Evolutionary conservation across 2,888 invertebrate species (phyloP).

Genomic region (Hymenopus coronatus): DNA sequence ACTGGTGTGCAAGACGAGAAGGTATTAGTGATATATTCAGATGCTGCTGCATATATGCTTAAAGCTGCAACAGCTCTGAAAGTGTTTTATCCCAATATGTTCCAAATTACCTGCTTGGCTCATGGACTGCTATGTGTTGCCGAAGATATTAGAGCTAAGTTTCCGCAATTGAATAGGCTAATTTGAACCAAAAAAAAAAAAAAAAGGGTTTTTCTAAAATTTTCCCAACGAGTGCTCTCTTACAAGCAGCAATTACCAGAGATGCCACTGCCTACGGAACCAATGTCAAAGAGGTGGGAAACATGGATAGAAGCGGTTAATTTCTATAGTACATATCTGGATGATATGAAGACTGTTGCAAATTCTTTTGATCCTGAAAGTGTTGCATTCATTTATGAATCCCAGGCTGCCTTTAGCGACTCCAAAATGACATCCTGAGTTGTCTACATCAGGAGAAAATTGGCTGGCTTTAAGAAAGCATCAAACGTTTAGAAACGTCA

Average conservation of each 20-base stretch:
- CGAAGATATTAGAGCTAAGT: background rate
- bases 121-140: background rate
- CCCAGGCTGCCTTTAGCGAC: background rate
- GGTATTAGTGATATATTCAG: too few species aligned
- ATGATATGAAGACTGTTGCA: background rate
- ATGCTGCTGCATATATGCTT: too few species aligned
- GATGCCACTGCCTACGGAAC: background rate
- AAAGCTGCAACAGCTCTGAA: too few species aligned
- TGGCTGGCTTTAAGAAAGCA: background rate
- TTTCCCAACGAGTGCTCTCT: background rate
- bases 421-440: background rate
- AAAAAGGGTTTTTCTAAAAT: background rate
- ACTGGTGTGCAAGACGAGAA: background rate
- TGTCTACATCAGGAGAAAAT: too few species aligned
- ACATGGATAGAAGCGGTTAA: slow-evolving; percentile 3
- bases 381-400: background rate
- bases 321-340: background rate
- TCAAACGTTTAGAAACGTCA: background rate
- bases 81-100: too few species aligned
- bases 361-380: background rate
- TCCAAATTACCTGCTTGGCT: background rate
- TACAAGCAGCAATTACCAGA: background rate
- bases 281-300: background rate
- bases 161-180: background rate
- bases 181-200: background rate